Evolutionary conservation across 2,888 invertebrate species (phyloP).

Genomic region (Anoncus sp.): DNA sequence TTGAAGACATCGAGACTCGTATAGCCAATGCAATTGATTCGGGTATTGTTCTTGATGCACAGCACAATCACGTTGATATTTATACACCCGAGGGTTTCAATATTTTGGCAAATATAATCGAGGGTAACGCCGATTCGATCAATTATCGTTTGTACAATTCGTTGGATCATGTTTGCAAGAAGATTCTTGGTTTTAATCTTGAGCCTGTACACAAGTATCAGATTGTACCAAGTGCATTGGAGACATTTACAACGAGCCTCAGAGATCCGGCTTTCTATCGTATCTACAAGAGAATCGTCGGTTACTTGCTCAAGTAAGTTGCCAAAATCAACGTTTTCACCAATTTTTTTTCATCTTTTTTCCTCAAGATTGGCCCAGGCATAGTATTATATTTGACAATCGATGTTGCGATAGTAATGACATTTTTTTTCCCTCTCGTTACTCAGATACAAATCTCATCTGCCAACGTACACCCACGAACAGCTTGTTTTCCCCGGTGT

Average conservation of each 20-base stretch:
- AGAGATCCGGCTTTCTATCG: conserved; percentile 89
- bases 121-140: conserved; percentile 83
- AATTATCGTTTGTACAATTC: conserved; percentile 84
- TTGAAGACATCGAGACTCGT: conserved; percentile 72
- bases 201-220: conserved; percentile 78
- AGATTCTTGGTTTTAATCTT: conserved; percentile 79
- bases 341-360: neutral
- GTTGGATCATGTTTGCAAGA: conserved; percentile 84
- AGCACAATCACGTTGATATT: conserved; percentile 66
- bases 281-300: conserved; percentile 86
- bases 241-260: conserved; percentile 87
- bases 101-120: conserved; percentile 84
- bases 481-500: conserved; percentile 87
- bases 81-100: conserved; percentile 83
- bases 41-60: conserved; percentile 65
- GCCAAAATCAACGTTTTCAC: neutral
- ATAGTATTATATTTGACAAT: too few species aligned
- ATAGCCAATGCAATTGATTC: conserved; percentile 74
- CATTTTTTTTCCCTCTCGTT: too few species aligned
- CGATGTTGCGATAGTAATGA: too few species aligned
- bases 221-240: conserved; percentile 85
- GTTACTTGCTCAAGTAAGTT: conserved; percentile 81
- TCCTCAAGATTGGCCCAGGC: too few species aligned
- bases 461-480: conserved; percentile 86
- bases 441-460: conserved; percentile 84